Evolutionary conservation across 37 sponge, comb jelly and placozoan species (phyloP), one percentile per base, ranked within the genome.

Genomic region (Halisarca cf. caerulea): DNA sequence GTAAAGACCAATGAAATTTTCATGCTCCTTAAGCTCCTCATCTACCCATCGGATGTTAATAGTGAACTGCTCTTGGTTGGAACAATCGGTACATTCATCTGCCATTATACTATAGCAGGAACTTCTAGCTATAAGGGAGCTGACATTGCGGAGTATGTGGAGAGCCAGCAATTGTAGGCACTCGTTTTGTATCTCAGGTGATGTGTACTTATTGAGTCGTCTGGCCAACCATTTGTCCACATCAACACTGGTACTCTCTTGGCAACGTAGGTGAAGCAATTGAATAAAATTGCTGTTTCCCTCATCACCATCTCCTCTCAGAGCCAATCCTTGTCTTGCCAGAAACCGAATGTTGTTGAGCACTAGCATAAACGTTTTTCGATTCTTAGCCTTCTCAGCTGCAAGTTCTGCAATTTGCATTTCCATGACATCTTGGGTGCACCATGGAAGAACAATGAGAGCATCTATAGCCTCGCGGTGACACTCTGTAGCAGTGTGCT

Each of bases 391-490:
- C n/a, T n/a, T 61, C 54, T 54, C 82, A 44, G 66, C 87, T 87
- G 35, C 14, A 15, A 61, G 70, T 59, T 45, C 86, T 91, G 28
- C 79, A 59, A 38, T 40, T 44, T 39, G 42, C 38, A 58, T 38
- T 41, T 94, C 90, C 30, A 78, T 86, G 80, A 94, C 86, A 69
- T 88, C 86, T 17, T 60, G 24, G 5, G 36, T 58, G 39, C 57
- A 57, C 33, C 39, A 32, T 3, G 89, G 94, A 2, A 88, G 81
- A 45, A 84, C 41, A 38, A 87, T 59, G 15, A 88, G 27, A 54
- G 80, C 84, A 42, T 78, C 79, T 21, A 82, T 84, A 35, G 95
- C 93, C 66, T 95, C 92, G 11, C 61, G 59, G 54, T 95, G 92
- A 59, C 92, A 89, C 9, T 86, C 83, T 77, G 83, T 89, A n/a